Evolutionary conservation across 2,888 invertebrate genomes (phyloP).

Genomic region (Crematogaster levior): DNA sequence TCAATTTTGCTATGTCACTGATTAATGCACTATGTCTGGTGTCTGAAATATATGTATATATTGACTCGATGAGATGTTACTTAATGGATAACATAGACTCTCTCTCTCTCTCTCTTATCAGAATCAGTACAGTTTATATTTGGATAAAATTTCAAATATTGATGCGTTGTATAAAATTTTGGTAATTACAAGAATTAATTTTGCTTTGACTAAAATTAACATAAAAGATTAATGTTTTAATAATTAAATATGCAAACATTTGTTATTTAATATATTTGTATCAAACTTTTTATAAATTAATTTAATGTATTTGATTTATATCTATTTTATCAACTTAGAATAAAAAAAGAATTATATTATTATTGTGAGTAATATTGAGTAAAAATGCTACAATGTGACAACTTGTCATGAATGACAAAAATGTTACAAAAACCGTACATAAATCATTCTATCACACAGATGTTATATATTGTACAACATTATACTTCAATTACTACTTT

Average conservation of each 20-base stretch:
- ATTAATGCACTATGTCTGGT: background rate
- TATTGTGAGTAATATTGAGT: background rate
- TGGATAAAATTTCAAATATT: background rate
- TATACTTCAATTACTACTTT: background rate
- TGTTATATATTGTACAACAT: background rate
- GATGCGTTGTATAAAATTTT: background rate
- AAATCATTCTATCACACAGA: too few relatives aligned
- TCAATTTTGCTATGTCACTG: background rate
- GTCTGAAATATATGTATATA: too few relatives aligned
- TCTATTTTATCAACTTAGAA: background rate
- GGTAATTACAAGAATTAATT: background rate
- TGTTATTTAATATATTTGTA: background rate
- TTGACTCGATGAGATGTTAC: background rate
- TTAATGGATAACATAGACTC: background rate
- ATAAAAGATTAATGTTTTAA: background rate
- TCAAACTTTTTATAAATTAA: background rate
- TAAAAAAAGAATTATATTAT: background rate
- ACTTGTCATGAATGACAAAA: background rate
- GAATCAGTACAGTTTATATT: constrained; percentile 2
- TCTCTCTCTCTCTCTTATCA: too few relatives aligned
- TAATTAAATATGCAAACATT: background rate
- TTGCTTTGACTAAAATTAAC: background rate
- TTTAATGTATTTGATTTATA: background rate
- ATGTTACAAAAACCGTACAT: too few relatives aligned
- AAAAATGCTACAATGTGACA: background rate